Conservation (phyloP, 2,888 invertebrate genomes). For the Antitype chi region DNA sequence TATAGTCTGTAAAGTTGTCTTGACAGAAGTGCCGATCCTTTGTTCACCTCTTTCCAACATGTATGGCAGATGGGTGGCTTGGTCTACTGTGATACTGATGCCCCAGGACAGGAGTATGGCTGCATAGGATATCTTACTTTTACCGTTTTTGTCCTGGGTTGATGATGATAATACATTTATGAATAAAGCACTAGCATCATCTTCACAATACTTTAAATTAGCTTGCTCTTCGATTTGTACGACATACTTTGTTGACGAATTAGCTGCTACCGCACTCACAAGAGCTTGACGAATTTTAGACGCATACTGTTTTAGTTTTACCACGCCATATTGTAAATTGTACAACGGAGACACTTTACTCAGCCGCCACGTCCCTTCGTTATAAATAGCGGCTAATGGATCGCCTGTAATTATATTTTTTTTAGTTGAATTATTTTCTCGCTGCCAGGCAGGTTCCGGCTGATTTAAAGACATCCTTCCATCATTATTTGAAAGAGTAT, state of each 20-base stretch:
- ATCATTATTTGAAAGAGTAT: no score
- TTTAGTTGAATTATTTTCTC: conserved; percentile 52
- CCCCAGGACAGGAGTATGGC: conserved; percentile 87
- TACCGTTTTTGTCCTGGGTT: conserved; percentile 71
- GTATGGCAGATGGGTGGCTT: conserved; percentile 83
- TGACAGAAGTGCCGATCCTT: conserved; percentile 79
- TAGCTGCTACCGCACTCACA: conserved; percentile 74
- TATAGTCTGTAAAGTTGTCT: conserved; percentile 78
- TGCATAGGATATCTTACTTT: conserved; percentile 78
- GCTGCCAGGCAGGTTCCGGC: conserved; percentile 63
- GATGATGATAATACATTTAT: conserved; percentile 79
- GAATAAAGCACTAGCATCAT: conserved; percentile 82
- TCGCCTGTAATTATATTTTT: conserved; percentile 65
- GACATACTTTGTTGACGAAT: conserved; percentile 75
- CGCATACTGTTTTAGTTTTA: conserved; percentile 86
- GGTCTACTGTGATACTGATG: conserved; percentile 68
- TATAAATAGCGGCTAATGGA: conserved; percentile 80
- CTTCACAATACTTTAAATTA: conserved; percentile 81
- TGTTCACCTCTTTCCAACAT: conserved; percentile 86
- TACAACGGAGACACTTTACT: conserved; percentile 83
- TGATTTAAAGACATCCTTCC: conserved; percentile 64
- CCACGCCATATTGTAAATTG: conserved; percentile 78
- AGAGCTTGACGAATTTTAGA: conserved; percentile 83
- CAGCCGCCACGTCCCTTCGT: conserved; percentile 83
- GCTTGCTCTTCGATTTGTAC: conserved; percentile 80